phyloP scores from a whole-genome alignment of 2,113 vertebrate species.

The Gnathonemus longibarbis region DNA sequence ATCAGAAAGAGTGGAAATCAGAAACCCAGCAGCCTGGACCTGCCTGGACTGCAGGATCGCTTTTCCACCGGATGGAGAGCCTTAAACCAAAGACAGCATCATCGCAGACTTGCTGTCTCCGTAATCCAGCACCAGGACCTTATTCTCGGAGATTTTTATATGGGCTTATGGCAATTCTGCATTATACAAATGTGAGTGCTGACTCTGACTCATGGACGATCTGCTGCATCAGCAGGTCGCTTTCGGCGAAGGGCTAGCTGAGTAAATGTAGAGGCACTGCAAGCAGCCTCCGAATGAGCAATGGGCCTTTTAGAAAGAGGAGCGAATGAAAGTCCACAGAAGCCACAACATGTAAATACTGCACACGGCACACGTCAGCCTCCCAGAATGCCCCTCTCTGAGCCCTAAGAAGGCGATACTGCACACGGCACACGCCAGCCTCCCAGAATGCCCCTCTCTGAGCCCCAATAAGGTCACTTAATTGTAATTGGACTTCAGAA shows the following conservation, averaged over 20 bases:
- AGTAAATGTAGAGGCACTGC: neutral
- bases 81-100: neutral
- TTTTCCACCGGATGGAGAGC: neutral
- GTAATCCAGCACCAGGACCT: neutral
- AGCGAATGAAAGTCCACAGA: neutral
- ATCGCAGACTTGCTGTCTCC: neutral
- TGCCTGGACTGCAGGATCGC: neutral
- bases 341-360: neutral
- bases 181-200: neutral
- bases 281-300: neutral
- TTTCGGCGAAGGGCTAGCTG: neutral
- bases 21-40: neutral
- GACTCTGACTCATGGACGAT: neutral
- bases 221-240: neutral
- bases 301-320: neutral
- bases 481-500: neutral
- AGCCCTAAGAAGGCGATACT: neutral
- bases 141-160: neutral
- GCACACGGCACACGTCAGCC: neutral
- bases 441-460: neutral
- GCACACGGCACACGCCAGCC: neutral
- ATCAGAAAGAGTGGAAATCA: neutral
- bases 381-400: neutral
- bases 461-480: neutral
- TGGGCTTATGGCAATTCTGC: neutral